These are phyloP conservation scores for Piprites chloris DNA, from an alignment of 2,113 vertebrate genomes.

Conservation along the genomic window DNA sequence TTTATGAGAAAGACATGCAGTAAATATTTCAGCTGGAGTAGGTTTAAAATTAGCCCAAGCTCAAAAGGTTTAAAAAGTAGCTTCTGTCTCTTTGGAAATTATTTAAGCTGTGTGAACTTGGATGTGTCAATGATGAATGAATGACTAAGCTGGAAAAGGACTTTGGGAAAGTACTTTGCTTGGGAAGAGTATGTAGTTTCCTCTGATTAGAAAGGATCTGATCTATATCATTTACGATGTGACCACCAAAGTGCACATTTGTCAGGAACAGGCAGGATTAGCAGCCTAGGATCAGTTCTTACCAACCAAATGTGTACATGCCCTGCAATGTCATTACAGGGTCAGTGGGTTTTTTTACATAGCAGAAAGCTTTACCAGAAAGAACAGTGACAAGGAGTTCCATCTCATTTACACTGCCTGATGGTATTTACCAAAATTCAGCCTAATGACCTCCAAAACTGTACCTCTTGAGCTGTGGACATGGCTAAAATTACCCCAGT, in stretches of 20 bases:
- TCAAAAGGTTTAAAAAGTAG: slow-evolving; percentile 40
- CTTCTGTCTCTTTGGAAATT: slow-evolving; percentile 7
- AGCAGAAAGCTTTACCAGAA: not conserved
- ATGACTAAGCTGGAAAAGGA: not conserved
- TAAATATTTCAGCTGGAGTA: slow-evolving; percentile 58
- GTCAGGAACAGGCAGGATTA: not conserved
- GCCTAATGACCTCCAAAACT: not conserved
- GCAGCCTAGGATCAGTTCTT: not conserved
- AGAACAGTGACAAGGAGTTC: not conserved
- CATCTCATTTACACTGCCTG: not conserved
- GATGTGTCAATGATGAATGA: not conserved
- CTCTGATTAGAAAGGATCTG: not conserved
- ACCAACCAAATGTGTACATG: not conserved
- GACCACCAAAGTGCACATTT: not conserved
- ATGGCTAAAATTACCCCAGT: not conserved
- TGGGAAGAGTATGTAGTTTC: not conserved
- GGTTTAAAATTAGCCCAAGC: slow-evolving; percentile 60
- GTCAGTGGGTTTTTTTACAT: not conserved
- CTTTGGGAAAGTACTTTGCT: not conserved
- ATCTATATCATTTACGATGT: not conserved
- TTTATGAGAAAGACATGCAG: slow-evolving; percentile 54
- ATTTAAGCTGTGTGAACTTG: slow-evolving; percentile 19
- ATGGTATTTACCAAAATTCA: not conserved
- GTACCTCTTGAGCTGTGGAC: fast-evolving
- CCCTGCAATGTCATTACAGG: not conserved